Conservation (phyloP, 2,797 vertebrate species). For the Ceryle rudis region DNA sequence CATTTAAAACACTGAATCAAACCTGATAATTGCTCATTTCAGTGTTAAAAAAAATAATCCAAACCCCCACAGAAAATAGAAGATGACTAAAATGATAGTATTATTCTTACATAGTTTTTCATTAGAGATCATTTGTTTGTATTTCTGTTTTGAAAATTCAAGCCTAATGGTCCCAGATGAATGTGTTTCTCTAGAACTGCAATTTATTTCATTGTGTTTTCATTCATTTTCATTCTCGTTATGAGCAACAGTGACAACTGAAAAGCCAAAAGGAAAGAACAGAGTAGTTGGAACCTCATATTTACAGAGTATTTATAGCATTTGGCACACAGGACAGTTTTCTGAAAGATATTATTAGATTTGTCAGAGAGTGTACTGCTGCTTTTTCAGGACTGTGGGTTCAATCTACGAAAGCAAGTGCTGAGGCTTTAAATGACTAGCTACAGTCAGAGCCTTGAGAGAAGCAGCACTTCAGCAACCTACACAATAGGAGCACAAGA, state of each 20-base stretch:
- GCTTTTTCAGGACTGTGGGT: slow-evolving; percentile 40
- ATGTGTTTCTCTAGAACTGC: not conserved
- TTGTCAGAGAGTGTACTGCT: not conserved
- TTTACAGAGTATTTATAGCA: slow-evolving; percentile 49
- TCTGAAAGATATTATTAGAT: slow-evolving; percentile 47
- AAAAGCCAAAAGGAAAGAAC: slow-evolving; percentile 38
- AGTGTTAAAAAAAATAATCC: not conserved
- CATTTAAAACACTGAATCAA: slow-evolving; percentile 20
- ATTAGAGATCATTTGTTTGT: slow-evolving; percentile 19
- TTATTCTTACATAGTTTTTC: slow-evolving; percentile 8
- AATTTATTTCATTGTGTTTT: slow-evolving; percentile 55
- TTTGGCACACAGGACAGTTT: not conserved
- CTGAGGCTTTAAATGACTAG: not conserved
- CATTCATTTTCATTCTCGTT: slow-evolving; percentile 50
- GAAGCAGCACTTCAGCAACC: not conserved
- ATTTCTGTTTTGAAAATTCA: slow-evolving; percentile 38
- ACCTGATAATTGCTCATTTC: not conserved
- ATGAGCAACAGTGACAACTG: slow-evolving; percentile 35
- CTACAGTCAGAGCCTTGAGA: not conserved
- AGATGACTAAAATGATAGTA: not conserved
- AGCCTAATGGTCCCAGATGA: slow-evolving; percentile 1
- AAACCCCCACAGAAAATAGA: not conserved
- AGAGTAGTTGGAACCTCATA: not conserved
- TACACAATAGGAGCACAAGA: not conserved
- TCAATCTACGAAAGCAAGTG: not conserved